phyloP scores from a whole-genome alignment of 2,888 invertebrate species.

The Stenodema calcarata region DNA sequence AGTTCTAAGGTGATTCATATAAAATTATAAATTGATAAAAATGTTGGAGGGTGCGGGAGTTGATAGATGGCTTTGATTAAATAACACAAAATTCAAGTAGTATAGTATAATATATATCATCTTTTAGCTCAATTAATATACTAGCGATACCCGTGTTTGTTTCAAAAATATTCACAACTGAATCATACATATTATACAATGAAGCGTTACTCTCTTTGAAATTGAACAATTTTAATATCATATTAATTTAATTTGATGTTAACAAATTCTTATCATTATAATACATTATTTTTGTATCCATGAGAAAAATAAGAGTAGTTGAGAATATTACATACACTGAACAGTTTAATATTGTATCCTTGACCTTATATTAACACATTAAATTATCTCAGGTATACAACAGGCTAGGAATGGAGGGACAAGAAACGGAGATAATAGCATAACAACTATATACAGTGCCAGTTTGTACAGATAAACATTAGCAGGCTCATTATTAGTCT shows the following conservation, averaged over 20 bases:
- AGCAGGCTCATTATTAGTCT: not conserved
- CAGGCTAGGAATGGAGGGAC: constrained; percentile 23
- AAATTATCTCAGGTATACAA: not conserved
- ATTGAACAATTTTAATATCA: not conserved
- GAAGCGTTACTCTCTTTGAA: not conserved
- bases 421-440: not conserved
- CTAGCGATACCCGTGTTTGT: constrained; percentile 45
- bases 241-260: not conserved
- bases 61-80: not conserved
- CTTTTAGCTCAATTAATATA: constrained; percentile 38
- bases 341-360: not conserved
- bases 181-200: constrained; percentile 38
- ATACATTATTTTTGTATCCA: not conserved
- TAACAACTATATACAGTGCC: not conserved
- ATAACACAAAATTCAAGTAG: not conserved
- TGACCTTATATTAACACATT: not conserved
- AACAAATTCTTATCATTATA: not conserved
- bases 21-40: too few relatives aligned
- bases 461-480: not conserved
- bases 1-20: too few relatives aligned
- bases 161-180: constrained; percentile 43
- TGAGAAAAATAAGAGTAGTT: not conserved
- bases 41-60: too few relatives aligned
- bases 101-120: constrained; percentile 26
- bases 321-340: not conserved